Base-by-base conservation (phyloP, 2,113 vertebrate genomes). In the Festucalex cinctus region DNA sequence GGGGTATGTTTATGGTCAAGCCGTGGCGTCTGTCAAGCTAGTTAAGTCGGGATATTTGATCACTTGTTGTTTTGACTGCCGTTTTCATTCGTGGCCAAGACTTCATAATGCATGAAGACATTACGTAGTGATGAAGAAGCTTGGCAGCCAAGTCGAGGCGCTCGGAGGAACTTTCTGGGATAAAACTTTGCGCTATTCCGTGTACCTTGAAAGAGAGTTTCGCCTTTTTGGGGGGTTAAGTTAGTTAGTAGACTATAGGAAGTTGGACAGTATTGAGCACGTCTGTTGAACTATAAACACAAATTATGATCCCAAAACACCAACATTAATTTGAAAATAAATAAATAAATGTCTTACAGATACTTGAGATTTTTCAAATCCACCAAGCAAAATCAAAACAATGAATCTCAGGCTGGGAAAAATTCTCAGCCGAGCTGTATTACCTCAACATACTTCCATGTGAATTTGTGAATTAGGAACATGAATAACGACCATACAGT, bases 1-100 rank as follows among this genome's bases (percentile, higher is more conserved):
- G 46, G 9, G 73, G 82, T 84, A 76, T 85, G 86, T 92, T 91
- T 92, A 89, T 90, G 91, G 88, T 88, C 86, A 88, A 87, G 88
- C 89, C 89, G 90, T 88, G 67, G 76, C 76, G 35, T 86, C 85
- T 84, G 82, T 87, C 85, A 76, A 79, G 77, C 83, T 43, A 62
- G 60, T 62, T 62, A 62, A 62, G 60, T 79, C 73, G 19, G 73
- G 60, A 71, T 83, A 77, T 90, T 88, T 88, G 83, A 89, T 90
- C 79, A 86, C 86, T 88, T 87, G 86, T 90, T 90, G 85, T 89
- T 90, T 87, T 86, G 79, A 84, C 76, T 65, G 76, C 72, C 79
- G 80, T 87, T 87, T 86, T 87, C 88, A 88, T 76, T 77, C 84
- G 28, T 71, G 65, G 77, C 83, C 83, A 87, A 82, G 74, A 79